These are phyloP conservation scores for Trematocara nigrifrons DNA, from an alignment of 2,113 vertebrate species.

Conservation along the genomic window DNA sequence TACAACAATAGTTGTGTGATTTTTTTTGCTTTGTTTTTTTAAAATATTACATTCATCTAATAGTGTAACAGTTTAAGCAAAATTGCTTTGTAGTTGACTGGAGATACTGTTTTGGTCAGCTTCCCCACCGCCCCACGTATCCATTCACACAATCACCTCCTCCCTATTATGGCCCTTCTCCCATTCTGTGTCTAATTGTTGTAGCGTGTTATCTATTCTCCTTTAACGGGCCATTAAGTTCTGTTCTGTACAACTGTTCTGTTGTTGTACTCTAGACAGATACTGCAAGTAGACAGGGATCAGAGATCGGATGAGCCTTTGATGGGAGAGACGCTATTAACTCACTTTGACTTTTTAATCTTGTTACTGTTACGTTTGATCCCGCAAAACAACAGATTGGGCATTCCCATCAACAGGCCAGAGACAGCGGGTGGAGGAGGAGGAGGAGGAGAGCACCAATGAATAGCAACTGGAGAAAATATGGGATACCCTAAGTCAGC, in stretches of 20 bases:
- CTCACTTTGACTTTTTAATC: background rate
- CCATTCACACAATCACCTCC: background rate
- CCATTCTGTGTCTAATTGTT: slow-evolving; percentile 31
- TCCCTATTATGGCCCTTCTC: background rate
- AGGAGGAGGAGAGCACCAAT: background rate
- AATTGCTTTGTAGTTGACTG: slow-evolving; percentile 19
- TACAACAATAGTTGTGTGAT: background rate
- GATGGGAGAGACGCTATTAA: slow-evolving; percentile 9
- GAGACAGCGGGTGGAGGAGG: background rate
- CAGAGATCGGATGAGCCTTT: background rate
- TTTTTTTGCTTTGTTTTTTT: background rate
- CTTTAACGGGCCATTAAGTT: background rate
- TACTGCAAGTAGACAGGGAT: background rate
- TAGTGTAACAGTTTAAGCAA: slow-evolving; percentile 10
- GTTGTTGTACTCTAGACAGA: background rate
- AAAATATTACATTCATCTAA: background rate
- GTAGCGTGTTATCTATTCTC: slow-evolving; percentile 4
- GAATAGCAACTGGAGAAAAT: slow-evolving; percentile 7
- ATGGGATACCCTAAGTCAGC: slow-evolving; percentile 33
- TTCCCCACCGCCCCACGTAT: background rate
- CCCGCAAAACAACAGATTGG: background rate
- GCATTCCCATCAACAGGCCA: background rate
- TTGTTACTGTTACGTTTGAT: slow-evolving; percentile 12
- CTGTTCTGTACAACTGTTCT: background rate
- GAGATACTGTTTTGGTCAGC: slow-evolving; percentile 13